phyloP scores from a whole-genome alignment of 2,888 invertebrate species.

The Megalurothrips usitatus region DNA sequence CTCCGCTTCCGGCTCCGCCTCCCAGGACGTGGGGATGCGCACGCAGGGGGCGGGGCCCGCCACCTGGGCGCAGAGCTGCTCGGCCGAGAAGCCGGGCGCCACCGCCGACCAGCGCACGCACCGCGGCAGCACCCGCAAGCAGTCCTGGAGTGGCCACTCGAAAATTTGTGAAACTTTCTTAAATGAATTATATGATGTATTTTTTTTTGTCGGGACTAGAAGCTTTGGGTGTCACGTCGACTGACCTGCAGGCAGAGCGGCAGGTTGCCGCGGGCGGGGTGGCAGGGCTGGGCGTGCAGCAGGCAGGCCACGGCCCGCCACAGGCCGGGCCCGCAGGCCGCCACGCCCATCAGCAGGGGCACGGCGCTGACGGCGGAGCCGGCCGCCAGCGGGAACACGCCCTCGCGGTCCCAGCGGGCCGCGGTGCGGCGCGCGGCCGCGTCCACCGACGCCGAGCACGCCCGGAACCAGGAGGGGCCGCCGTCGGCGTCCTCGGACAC shows the following conservation, averaged over 20 bases:
- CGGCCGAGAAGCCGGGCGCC: background rate
- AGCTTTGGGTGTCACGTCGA: too few species aligned
- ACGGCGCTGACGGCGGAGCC: background rate
- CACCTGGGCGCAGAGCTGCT: background rate
- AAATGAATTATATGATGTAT: too few species aligned
- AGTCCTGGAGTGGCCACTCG: background rate
- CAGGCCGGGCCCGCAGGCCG: background rate
- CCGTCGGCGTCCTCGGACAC: background rate
- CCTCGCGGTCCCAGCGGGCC: background rate
- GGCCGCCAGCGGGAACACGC: background rate
- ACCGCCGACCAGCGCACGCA: constrained; percentile 16
- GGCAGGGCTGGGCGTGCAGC: background rate
- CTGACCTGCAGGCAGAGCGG: background rate
- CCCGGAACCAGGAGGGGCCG: background rate
- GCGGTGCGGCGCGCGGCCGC: background rate
- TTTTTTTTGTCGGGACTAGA: too few species aligned
- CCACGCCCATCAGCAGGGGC: background rate
- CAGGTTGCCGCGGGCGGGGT: background rate
- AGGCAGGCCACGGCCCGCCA: background rate
- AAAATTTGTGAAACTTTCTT: too few species aligned
- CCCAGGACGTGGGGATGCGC: background rate
- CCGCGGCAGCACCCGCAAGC: background rate
- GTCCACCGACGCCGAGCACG: background rate
- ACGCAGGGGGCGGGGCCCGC: background rate
- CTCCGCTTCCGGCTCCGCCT: background rate